Evolutionary conservation across 2,888 invertebrate species (phyloP).

Genomic region (Spodoptera littoralis): DNA sequence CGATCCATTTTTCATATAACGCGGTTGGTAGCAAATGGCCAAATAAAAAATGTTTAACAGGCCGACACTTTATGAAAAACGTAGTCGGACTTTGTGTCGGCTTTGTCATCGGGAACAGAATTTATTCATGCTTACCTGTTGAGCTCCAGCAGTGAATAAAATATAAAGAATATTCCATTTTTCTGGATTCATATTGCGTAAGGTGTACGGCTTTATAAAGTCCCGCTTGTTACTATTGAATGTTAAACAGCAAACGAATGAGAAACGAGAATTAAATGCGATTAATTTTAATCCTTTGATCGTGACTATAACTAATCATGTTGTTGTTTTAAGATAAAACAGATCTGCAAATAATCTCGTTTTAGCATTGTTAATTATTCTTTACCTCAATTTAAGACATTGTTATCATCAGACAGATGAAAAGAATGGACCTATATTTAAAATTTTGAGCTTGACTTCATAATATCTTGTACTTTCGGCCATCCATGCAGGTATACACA

Average conservation of each 20-base stretch:
- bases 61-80: constrained; percentile 89
- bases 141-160: constrained; percentile 85
- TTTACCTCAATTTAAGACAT: too few species aligned
- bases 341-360: not conserved
- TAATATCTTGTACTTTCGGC: constrained; percentile 63
- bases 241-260: not conserved
- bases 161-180: constrained; percentile 87
- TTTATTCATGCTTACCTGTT: constrained; percentile 86
- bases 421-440: too few species aligned
- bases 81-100: constrained; percentile 78
- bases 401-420: too few species aligned
- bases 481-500: constrained; percentile 67
- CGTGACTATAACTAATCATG: too few species aligned
- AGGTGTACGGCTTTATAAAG: constrained; percentile 70
- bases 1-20: constrained; percentile 88
- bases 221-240: constrained; percentile 31
- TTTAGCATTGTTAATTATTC: too few species aligned
- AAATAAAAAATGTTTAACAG: constrained; percentile 88
- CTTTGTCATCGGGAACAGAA: constrained; percentile 86
- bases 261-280: too few species aligned
- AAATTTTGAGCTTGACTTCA: too few species aligned
- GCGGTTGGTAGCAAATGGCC: constrained; percentile 89
- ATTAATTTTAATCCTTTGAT: too few species aligned
- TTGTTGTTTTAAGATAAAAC: not conserved
- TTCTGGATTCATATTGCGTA: constrained; percentile 86